Base-by-base conservation (phyloP, 2,113 vertebrate genomes). In the Planiliza haematocheilus region DNA sequence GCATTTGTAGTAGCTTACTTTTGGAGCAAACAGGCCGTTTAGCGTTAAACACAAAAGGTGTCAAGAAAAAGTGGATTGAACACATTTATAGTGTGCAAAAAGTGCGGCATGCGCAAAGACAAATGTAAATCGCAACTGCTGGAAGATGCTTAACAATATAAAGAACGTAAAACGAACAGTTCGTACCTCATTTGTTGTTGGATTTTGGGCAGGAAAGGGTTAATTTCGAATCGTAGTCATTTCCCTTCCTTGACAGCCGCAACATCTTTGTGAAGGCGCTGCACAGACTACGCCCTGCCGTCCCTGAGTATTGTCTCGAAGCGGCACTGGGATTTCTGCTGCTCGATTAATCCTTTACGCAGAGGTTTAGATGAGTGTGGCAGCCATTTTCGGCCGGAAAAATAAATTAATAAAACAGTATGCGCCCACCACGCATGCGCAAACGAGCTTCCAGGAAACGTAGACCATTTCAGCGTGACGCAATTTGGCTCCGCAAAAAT, bases 351-450 rank as follows among this genome's bases (percentile, higher is more conserved):
- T 88, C 77, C 77, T 77, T 83, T 51, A 45, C 59, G 77, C 72
- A 83, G 57, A 88, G 85, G 80, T 90, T 91, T 88, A 89, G 90
- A 91, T 86, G 79, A 88, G 85, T 88, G 80, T 83, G 91, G 92
- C 91, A 92, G 93, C 94, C 94, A 94, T 94, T 93, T 94, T 93
- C 87, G 78, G 66, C 74, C 61, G 70, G 68, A 74, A 86, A 82
- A 85, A 79, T 76, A 85, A 79, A 18, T 69, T 85, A 72, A 90
- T 91, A 87, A 87, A 92, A 87, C 86, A 86, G 77, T 74, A 82
- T 56, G 60, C 63, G 17, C 13, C 8, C 7, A 73, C 2, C 43
- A 59, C 93, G 93, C 94, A 93, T 93, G 94, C 91, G 93, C 88
- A 81, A 8, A 50, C 9, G 0, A 3, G 37, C 43, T 68, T 83